These are phyloP conservation scores for Ichneumoninae sp. DNA, from an alignment of 2,888 invertebrate species.

Conservation along the genomic window DNA sequence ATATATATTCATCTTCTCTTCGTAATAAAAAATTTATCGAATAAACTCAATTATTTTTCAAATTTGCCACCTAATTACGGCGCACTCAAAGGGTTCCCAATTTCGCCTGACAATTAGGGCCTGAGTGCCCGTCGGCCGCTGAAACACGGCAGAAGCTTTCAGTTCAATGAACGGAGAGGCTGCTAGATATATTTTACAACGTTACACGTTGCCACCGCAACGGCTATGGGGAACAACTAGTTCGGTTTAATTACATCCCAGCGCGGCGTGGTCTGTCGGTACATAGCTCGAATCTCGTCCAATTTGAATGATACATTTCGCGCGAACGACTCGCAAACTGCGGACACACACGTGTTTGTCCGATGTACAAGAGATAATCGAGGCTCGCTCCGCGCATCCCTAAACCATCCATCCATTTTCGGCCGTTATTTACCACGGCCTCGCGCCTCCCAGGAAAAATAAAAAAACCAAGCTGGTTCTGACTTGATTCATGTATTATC, in stretches of 20 bases:
- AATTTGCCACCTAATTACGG: too few species aligned
- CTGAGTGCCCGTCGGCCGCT: background rate
- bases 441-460: slow-evolving; percentile 5
- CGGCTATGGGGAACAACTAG: background rate
- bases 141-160: background rate
- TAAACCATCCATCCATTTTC: slow-evolving; percentile 24
- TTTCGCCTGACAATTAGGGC: background rate
- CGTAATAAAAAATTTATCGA: too few species aligned
- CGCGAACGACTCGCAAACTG: background rate
- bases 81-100: background rate
- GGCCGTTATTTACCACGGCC: slow-evolving; percentile 37
- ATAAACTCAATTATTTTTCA: too few species aligned
- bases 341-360: background rate
- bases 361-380: slow-evolving; percentile 10
- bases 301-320: slow-evolving; percentile 30
- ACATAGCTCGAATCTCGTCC: slow-evolving; percentile 9
- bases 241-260: slow-evolving; percentile 4
- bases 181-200: slow-evolving; percentile 10
- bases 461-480: too few species aligned
- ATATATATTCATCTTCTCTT: too few species aligned
- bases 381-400: background rate
- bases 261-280: background rate
- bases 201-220: slow-evolving; percentile 15
- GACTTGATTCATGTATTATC: too few species aligned
- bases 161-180: background rate